Conservation (phyloP, 2,113 vertebrate genomes). For the Plecturocebus donacophilus region DNA sequence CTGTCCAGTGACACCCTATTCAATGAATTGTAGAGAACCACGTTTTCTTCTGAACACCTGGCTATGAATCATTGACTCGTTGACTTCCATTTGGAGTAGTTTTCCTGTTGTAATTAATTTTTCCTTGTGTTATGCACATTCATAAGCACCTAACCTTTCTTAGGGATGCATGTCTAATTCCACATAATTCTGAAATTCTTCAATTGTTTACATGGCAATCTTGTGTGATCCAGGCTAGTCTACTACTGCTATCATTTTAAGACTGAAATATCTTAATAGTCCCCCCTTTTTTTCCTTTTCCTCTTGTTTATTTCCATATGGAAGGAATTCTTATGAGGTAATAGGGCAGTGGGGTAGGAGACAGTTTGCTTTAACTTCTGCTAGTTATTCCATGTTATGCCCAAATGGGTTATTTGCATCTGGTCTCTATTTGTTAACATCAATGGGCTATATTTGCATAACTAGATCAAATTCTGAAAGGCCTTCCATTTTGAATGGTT, state of each 20-base stretch:
- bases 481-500: conserved; percentile 51
- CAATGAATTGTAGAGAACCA: background rate
- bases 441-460: conserved; percentile 41
- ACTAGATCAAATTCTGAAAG: conserved; percentile 55
- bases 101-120: conserved; percentile 25
- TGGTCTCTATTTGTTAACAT: conserved; percentile 67
- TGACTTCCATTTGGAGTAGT: conserved; percentile 24
- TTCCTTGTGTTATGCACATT: background rate
- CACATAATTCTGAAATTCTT: background rate
- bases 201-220: conserved; percentile 11
- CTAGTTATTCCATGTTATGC: conserved; percentile 35
- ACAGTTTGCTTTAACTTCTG: conserved; percentile 18
- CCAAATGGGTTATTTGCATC: conserved; percentile 52
- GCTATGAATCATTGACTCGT: background rate
- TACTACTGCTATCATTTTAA: conserved; percentile 22
- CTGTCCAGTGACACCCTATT: background rate
- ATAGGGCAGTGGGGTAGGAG: background rate
- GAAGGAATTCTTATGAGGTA: conserved; percentile 66
- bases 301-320: conserved; percentile 55
- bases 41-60: background rate
- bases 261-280: background rate
- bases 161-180: background rate
- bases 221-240: background rate
- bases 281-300: background rate
- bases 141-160: background rate